Conservation (phyloP, 2,113 vertebrate genomes). For the Psophia crepitans region DNA sequence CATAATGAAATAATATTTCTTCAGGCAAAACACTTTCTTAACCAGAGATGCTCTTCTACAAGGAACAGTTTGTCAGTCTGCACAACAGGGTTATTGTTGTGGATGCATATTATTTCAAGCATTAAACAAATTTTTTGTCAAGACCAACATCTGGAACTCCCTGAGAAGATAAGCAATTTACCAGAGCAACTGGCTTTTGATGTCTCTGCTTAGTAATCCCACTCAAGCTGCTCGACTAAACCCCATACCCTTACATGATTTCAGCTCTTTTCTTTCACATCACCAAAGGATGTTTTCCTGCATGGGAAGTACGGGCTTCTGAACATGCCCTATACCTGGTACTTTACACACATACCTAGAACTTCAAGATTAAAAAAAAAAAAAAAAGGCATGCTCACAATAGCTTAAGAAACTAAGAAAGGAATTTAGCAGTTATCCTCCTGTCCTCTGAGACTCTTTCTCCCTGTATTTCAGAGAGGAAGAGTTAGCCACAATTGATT, state of each 20-base stretch:
- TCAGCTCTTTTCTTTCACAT: neutral
- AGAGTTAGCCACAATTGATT: neutral
- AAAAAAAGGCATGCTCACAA: neutral
- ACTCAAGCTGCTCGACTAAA: neutral
- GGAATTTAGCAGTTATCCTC: neutral
- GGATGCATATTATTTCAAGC: neutral
- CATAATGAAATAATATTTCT: neutral
- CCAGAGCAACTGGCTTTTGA: neutral
- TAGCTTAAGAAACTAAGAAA: neutral
- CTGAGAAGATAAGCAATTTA: neutral
- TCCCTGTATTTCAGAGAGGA: neutral
- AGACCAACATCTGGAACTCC: neutral
- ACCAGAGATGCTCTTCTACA: neutral
- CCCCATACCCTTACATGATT: neutral
- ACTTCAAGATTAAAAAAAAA: neutral
- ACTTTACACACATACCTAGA: neutral
- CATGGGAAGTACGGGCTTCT: neutral
- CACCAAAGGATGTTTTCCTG: neutral
- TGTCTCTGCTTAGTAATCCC: neutral
- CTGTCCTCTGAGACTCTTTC: neutral
- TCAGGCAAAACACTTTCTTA: neutral
- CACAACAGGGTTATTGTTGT: neutral
- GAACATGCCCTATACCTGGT: neutral
- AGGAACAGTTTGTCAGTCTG: neutral
- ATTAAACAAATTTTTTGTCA: neutral